These are phyloP conservation scores for Deilephila porcellus DNA, from an alignment of 2,888 invertebrate genomes.

Conservation along the genomic window DNA sequence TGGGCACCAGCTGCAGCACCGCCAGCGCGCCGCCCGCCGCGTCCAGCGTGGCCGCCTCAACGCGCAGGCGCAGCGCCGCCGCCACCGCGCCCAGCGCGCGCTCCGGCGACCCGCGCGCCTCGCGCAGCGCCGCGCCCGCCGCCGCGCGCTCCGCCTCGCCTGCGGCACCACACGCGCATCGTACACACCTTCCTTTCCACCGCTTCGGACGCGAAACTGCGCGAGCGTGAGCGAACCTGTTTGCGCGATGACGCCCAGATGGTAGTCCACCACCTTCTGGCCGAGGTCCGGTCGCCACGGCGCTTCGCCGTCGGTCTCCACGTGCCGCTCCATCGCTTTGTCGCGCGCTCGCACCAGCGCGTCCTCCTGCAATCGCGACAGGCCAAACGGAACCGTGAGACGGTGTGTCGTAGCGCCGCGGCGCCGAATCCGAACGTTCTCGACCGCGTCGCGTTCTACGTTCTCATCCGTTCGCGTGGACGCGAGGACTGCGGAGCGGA, in stretches of 20 bases:
- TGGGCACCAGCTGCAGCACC: constrained; percentile 50
- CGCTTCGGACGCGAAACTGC: background rate
- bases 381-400: background rate
- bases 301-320: constrained; percentile 46
- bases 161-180: constrained; percentile 32
- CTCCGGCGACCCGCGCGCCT: constrained; percentile 27
- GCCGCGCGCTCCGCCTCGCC: constrained; percentile 39
- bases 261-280: constrained; percentile 65
- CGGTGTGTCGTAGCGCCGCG: background rate
- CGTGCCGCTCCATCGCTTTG: constrained; percentile 64
- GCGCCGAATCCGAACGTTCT: background rate
- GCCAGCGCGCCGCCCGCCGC: constrained; percentile 37
- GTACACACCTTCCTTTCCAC: background rate
- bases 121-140: constrained; percentile 37
- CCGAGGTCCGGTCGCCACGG: constrained; percentile 61
- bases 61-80: constrained; percentile 46
- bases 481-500: background rate
- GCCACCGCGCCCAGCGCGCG: constrained; percentile 44
- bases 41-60: constrained; percentile 37
- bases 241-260: constrained; percentile 56
- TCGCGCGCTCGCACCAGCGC: constrained; percentile 68
- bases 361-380: constrained; percentile 58
- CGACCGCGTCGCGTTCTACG: background rate
- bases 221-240: constrained; percentile 45
- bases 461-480: too few relatives aligned